Evolutionary conservation across 2,113 vertebrate genomes (phyloP), one percentile per base, ranked within the genome.

Genomic region (Cariama cristata): DNA sequence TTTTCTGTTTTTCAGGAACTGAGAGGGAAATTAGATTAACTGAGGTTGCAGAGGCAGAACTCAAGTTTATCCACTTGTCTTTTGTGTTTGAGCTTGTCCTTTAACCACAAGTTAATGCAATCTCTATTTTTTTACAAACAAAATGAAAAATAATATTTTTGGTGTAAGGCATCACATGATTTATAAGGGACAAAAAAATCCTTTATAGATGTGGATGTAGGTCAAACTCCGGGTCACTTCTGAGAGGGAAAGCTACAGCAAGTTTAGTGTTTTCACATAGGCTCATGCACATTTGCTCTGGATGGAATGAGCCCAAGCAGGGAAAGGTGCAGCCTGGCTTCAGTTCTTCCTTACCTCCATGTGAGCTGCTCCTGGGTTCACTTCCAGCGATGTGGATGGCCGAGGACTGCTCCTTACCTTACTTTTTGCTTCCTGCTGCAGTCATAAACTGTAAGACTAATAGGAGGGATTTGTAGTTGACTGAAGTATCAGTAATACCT

Each of bases 11-110:
- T 94, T 91, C 69, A 90, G 76, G 58, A 94, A 76, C 69, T 73
- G 67, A 86, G 71, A 79, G 13, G 75, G 77, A 97, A 94, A 97
- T 90, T 85, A 90, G 11, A 87, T 97, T 96, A 72, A 79, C 56
- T 75, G 91, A 88, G 50, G 24, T 87, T 74, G 12, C 47, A 92
- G 52, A 86, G 32, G 47, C 50, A 93, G 76, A 72, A 75, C 68
- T 71, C 16, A 81, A 27, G 49, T 38, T 56, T 90, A 12, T 60
- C 35, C 55, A 23, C 27, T 77, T 80, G 21, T 52, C 26, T 71
- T 74, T 73, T 77, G 9, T 56, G 8, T 86, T 92, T 50, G 11
- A 88, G 55, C 6, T 69, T 74, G n/a, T 92, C 38, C n/a, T 91
- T 95, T 75, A 94, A 45, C 30, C 19, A 53, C 33, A 75, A 68